Percentiles rank a stretch among this genome's conserved stretches.
Evolutionary conservation across 2,797 vertebrate genomes (phyloP).

Genomic region (Clarias fuscus): DNA sequence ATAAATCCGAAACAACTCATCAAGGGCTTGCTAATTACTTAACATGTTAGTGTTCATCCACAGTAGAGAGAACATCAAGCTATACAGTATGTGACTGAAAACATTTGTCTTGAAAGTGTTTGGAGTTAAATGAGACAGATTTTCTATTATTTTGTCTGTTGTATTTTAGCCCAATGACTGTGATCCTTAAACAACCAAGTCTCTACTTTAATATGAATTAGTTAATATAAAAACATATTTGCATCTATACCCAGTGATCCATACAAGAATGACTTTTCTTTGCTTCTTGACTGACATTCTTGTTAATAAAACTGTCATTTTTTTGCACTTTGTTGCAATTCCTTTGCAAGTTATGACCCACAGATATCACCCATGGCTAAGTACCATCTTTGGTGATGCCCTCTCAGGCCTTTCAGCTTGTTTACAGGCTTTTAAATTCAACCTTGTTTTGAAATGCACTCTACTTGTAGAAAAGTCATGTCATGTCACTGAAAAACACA

Average conservation of each 20-base stretch:
- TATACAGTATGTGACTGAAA: not conserved
- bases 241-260: not conserved
- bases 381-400: not conserved
- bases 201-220: not conserved
- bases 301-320: not conserved
- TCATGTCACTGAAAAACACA: not conserved
- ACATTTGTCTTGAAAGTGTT: not conserved
- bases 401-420: not conserved
- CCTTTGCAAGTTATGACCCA: not conserved
- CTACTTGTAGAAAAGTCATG: not conserved
- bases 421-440: not conserved
- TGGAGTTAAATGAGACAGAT: not conserved
- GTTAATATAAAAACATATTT: not conserved
- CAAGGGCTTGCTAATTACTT: conserved; percentile 21
- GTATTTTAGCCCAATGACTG: not conserved
- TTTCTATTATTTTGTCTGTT: not conserved
- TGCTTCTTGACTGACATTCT: not conserved
- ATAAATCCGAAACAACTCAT: conserved; percentile 9
- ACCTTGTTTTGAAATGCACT: conserved; percentile 16
- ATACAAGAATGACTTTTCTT: not conserved
- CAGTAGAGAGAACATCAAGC: not conserved
- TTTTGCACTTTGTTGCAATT: conserved; percentile 15
- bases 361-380: not conserved
- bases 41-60: not conserved
- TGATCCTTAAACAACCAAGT: not conserved